These are phyloP conservation scores for Cephonodes hylas DNA, from an alignment of 2,888 invertebrate genomes.

Conservation along the genomic window DNA sequence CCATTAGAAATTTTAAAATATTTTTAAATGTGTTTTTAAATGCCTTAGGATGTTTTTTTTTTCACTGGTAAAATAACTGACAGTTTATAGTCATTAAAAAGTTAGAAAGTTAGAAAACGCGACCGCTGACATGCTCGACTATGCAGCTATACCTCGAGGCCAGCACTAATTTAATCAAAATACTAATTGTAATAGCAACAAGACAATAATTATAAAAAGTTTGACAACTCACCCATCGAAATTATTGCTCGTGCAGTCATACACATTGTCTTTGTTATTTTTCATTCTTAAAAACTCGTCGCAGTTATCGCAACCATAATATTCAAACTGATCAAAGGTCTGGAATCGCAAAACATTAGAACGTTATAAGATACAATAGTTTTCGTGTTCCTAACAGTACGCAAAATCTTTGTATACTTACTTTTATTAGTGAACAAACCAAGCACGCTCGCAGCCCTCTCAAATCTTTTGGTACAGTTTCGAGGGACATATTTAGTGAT, in stretches of 20 bases:
- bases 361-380: background rate
- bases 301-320: slow-evolving; percentile 99
- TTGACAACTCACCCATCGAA: slow-evolving; percentile 91
- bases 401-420: slow-evolving; percentile 46
- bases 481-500: slow-evolving; percentile 76
- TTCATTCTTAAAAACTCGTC: slow-evolving; percentile 98
- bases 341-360: slow-evolving; percentile 60
- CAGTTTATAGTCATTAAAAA: no score
- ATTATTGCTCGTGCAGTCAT: slow-evolving; percentile 98
- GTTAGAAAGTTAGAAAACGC: no score
- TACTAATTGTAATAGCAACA: no score
- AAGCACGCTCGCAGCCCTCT: slow-evolving; percentile 92
- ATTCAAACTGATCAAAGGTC: slow-evolving; percentile 98
- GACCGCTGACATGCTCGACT: no score
- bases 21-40: no score
- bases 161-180: no score
- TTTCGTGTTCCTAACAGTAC: background rate
- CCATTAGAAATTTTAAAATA: no score
- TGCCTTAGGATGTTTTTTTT: no score
- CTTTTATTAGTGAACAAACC: slow-evolving; percentile 93
- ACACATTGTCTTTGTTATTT: slow-evolving; percentile 97
- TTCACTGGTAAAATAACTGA: no score
- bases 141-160: no score
- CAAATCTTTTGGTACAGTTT: slow-evolving; percentile 92
- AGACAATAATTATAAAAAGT: no score